Base-by-base conservation (phyloP, 2,888 invertebrate genomes). In the Ecdyonurus torrentis region DNA sequence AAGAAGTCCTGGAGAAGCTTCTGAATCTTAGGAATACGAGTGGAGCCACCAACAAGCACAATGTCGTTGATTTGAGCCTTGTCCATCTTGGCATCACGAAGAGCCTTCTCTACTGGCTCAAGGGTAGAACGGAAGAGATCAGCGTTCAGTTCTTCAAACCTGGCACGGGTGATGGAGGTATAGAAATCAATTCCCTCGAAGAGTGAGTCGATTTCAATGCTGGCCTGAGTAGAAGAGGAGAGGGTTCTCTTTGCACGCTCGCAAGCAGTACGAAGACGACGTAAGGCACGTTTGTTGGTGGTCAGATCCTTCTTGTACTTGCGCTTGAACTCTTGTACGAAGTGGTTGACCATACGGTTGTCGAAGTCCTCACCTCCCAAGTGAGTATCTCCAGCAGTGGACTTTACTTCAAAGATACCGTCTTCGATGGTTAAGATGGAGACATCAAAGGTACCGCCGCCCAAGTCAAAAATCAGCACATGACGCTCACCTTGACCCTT, bases 381-480 rank as follows among this genome's bases (percentile, higher is more conserved):
- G 70, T 78, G 77, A 37, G 77, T 77, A 63, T 85, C 83, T 62
- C 83, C 83, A 59, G 81, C 80, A 15, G 83, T 85, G 1, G 84
- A 81, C 70, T 83, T 83, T 2, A 83, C 84, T 71, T 85, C 84
- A 71, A 85, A 85, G 67, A 85, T 82, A 25, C 83, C 83, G 69
- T 84, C 83, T 69, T 84, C 83, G 69, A 85, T 85, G 60, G 83
- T 83, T 58, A 84, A 72, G 67, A 85, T 81, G 50, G 84, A 84
- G 0, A 85, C 84, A 73, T 85, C 84, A 71, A 85, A 84, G 63
- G 82, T 83, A 62, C 83, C 84, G 69, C 84, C 84, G 63, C 84
- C 84, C 63, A 85, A 74, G 74, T 85, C 84, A 70, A 82, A 83
- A 69, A 82, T 81, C 52, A 82, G 74, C 1, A 82, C 79, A 69